Conservation (phyloP, 2,113 vertebrate species). For the Alethe castanea region DNA sequence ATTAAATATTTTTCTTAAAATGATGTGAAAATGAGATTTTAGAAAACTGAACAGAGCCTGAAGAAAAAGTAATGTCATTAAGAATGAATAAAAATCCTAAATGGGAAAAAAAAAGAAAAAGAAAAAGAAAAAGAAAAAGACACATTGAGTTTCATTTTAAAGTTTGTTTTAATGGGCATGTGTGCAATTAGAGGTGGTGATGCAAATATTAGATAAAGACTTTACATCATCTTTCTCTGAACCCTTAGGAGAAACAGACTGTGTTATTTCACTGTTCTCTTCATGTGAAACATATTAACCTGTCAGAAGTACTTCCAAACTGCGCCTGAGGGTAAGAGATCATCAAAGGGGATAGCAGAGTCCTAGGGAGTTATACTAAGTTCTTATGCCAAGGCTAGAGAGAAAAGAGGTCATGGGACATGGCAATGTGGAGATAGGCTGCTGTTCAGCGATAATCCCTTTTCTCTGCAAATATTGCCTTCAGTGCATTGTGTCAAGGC, state of each 20-base stretch:
- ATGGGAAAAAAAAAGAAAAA: not conserved
- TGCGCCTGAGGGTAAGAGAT: not conserved
- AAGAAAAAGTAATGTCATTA: not conserved
- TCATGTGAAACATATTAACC: not conserved
- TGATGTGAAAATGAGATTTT: not conserved
- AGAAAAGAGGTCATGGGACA: slow-evolving; percentile 49
- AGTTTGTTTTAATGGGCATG: not conserved
- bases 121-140: not conserved
- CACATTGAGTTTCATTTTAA: not conserved
- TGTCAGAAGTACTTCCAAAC: slow-evolving; percentile 18
- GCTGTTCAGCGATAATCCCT: slow-evolving; percentile 39
- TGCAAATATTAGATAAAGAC: not conserved
- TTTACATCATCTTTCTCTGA: not conserved
- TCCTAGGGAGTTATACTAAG: slow-evolving; percentile 5
- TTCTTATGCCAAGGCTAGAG: slow-evolving; percentile 31
- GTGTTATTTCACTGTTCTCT: not conserved
- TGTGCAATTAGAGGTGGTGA: not conserved
- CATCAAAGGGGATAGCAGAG: not conserved
- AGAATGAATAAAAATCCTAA: not conserved
- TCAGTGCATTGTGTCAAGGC: slow-evolving; percentile 59
- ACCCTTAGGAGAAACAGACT: not conserved
- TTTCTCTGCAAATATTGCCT: slow-evolving; percentile 61
- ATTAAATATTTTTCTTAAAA: not conserved
- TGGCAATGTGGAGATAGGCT: not conserved
- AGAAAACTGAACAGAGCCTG: not conserved